Evolutionary conservation across 2,888 invertebrate genomes (phyloP).

Genomic region (Euproctis similis): DNA sequence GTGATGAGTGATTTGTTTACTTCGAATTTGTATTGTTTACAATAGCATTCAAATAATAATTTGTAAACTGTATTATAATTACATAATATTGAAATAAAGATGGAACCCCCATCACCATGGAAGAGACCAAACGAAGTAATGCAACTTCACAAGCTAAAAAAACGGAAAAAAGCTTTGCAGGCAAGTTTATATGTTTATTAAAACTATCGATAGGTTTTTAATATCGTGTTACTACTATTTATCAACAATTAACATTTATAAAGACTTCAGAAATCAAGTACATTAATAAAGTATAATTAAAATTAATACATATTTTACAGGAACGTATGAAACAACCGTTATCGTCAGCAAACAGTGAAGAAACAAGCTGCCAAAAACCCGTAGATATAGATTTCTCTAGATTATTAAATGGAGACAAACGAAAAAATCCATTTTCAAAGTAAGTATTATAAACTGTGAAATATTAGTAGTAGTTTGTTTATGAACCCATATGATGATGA

Average conservation of each 20-base stretch:
- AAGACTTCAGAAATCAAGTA: too few species aligned
- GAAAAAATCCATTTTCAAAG: slow-evolving; percentile 86
- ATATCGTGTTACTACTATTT: too few species aligned
- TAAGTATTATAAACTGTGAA: slow-evolving; percentile 42
- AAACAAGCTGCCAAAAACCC: slow-evolving; percentile 31
- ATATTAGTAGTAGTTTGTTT: neutral
- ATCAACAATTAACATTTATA: too few species aligned
- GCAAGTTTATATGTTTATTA: too few species aligned
- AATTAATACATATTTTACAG: slow-evolving; percentile 38
- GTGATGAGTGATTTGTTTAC: too few species aligned
- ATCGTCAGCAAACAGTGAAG: slow-evolving; percentile 32
- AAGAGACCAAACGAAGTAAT: slow-evolving; percentile 79
- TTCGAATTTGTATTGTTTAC: too few species aligned
- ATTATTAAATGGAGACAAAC: slow-evolving; percentile 74
- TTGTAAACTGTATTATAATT: too few species aligned
- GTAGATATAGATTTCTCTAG: slow-evolving; percentile 65
- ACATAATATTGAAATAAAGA: slow-evolving; percentile 14
- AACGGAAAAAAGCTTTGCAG: slow-evolving; percentile 85
- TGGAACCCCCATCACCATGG: slow-evolving; percentile 75
- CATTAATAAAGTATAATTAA: too few species aligned
- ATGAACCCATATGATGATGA: too few species aligned
- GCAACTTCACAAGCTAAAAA: slow-evolving; percentile 84
- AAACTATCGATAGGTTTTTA: too few species aligned
- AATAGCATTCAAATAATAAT: too few species aligned
- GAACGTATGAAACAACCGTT: slow-evolving; percentile 64